Evolutionary conservation across 2,797 vertebrate genomes (phyloP).

Genomic region (Notamacropus eugenii): DNA sequence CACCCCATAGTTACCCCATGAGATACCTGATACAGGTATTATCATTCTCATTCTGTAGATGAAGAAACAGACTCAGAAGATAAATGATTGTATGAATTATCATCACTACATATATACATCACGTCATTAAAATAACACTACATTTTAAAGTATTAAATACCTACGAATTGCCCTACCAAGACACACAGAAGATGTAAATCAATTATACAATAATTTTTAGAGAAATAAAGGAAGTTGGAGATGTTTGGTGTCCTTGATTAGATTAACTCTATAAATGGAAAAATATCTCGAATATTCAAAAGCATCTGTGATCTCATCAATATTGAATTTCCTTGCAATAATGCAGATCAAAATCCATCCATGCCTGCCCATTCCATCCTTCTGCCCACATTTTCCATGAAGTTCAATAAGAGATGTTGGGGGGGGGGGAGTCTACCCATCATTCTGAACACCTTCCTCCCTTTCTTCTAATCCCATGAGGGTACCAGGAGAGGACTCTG

Average conservation of each 20-base stretch:
- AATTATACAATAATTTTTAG: not conserved
- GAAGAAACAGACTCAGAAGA: not conserved
- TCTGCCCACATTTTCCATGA: not conserved
- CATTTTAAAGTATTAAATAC: not conserved
- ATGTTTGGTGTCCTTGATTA: not conserved
- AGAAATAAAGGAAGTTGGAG: not conserved
- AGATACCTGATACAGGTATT: not conserved
- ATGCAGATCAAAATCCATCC: not conserved
- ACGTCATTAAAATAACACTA: not conserved
- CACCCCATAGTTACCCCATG: not conserved
- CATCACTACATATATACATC: not conserved
- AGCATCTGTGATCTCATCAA: not conserved
- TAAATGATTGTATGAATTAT: not conserved
- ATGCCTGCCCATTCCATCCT: not conserved
- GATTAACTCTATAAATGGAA: not conserved
- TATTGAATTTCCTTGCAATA: not conserved
- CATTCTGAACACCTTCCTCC: not conserved
- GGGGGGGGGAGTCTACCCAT: too few relatives aligned
- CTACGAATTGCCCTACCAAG: not conserved
- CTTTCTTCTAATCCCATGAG: not conserved
- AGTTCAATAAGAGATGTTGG: not conserved
- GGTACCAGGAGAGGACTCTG: not conserved
- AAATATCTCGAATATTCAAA: not conserved
- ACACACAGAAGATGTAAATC: not conserved
- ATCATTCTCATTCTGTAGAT: not conserved